A percentile compares a stretch with the other conserved stretches of the same genome.
Conservation (phyloP, 2,888 invertebrate species). For the Branchellion lobata region DNA sequence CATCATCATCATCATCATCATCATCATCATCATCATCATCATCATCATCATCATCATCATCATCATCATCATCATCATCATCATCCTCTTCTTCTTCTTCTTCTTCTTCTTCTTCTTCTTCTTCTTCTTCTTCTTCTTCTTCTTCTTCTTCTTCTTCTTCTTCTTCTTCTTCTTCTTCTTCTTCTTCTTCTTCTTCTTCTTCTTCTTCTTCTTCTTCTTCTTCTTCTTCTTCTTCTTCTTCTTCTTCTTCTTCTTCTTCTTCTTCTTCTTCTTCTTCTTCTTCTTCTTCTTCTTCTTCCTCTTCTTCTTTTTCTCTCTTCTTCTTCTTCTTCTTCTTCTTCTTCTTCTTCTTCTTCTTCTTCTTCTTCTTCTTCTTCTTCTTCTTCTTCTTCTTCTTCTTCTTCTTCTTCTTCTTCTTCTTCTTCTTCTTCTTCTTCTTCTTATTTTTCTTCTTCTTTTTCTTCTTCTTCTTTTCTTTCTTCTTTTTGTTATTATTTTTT, state of each 20-base stretch:
- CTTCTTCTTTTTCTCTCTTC: constrained; percentile 16
- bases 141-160: constrained; percentile 1
- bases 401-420: constrained; percentile 23
- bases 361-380: constrained; percentile 4
- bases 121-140: constrained; percentile 31
- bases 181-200: constrained; percentile 24
- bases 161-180: constrained; percentile 9
- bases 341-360: constrained; percentile 34
- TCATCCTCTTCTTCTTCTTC: constrained; percentile 24
- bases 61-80: constrained; percentile 40
- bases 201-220: constrained; percentile 28
- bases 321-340: constrained; percentile 27
- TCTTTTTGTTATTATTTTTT: too few relatives aligned
- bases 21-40: constrained; percentile 30
- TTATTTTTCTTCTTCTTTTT: constrained; percentile 31
- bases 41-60: constrained; percentile 40
- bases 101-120: constrained; percentile 33
- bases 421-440: constrained; percentile 13
- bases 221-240: constrained; percentile 32
- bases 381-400: constrained; percentile 11
- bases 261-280: constrained; percentile 11
- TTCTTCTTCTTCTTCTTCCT: constrained; percentile 24
- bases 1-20: constrained; percentile 38
- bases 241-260: constrained; percentile 11
- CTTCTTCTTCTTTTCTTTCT: constrained; percentile 32